A percentile compares a stretch with the other conserved stretches of the same genome.
phyloP scores from a whole-genome alignment of 2,797 vertebrate genomes.

The Diglossa cyanea region DNA sequence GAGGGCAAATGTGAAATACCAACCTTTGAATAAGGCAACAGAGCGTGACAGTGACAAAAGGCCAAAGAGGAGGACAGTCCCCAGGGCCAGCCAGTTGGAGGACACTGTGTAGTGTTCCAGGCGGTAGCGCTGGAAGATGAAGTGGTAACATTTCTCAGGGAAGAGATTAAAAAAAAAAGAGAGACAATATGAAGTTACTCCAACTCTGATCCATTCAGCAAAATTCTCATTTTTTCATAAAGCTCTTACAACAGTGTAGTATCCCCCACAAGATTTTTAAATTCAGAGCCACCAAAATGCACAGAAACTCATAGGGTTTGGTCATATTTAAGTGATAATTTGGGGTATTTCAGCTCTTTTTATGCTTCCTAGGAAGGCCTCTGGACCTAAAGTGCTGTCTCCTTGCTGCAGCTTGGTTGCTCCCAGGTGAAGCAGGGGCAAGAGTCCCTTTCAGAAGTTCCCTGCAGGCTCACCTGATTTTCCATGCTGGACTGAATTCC shows the following conservation, averaged over 20 bases:
- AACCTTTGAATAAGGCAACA: constrained; percentile 93
- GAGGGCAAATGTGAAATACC: neutral
- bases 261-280: neutral
- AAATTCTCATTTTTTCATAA: neutral
- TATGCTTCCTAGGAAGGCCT: neutral
- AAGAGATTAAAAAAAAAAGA: neutral
- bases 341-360: neutral
- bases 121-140: constrained; percentile 93
- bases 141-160: constrained; percentile 97
- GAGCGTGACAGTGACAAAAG: constrained; percentile 92
- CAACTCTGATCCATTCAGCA: neutral
- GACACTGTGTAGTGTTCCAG: constrained; percentile 96
- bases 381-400: neutral
- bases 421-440: neutral
- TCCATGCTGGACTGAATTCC: neutral
- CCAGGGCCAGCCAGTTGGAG: constrained; percentile 92
- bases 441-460: neutral
- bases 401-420: neutral
- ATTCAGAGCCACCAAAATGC: neutral
- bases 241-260: neutral
- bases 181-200: neutral
- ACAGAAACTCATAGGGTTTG: accelerated
- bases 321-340: neutral
- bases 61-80: constrained; percentile 84
- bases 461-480: neutral